Base-by-base conservation (phyloP, 2,888 invertebrate genomes). In the Neuroscelio doddi region DNA sequence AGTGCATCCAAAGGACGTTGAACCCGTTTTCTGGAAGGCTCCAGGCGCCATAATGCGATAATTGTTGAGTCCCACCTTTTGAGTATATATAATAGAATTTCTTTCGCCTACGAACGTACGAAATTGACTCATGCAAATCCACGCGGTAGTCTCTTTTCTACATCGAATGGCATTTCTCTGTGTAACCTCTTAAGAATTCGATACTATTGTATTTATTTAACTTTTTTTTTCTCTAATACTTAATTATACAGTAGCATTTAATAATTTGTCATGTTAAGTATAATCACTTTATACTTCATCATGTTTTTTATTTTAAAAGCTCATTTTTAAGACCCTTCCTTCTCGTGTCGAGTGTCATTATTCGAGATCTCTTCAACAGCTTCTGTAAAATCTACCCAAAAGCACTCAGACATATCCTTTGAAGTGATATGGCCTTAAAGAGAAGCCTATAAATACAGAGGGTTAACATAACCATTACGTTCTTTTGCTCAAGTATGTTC, bases 1-100 rank as follows among this genome's bases (percentile, higher is more conserved):
- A 82, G 82, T 81, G 81, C 80, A 82, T 80, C 82, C 79, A 78
- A 76, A 78, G 83, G 83, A 61, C 82, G 78, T 81, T 83, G 83
- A 83, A 83, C 83, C 74, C 80, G 50, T 64, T 62, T 65, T 56
- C 64, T 68, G 52, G 57, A 61, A 59, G 55, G 51, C 69, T 51
- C 61, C 63, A 44, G 68, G 56, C 64, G 63, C 62, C 67, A 53
- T 73, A 70, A 73, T 70, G 65, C 71, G 72, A 74, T 75, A 72
- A 74, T 75, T 74, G 69, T 75, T 71, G 51, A 69, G 64, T 66
- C 64, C 61, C 69, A 53, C 63, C 56, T 61, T 65, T 58, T 64
- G 14, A 32, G 5, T 14, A 8, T 12, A 14, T 3, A 21, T 5
- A 36, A 7, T 5, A 21, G 2, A 2, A 21, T 3, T 21, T 21